A percentile compares a stretch with the other conserved stretches of the same genome.
Conservation (phyloP, 2,113 vertebrate genomes). For the Nibea albiflora region DNA sequence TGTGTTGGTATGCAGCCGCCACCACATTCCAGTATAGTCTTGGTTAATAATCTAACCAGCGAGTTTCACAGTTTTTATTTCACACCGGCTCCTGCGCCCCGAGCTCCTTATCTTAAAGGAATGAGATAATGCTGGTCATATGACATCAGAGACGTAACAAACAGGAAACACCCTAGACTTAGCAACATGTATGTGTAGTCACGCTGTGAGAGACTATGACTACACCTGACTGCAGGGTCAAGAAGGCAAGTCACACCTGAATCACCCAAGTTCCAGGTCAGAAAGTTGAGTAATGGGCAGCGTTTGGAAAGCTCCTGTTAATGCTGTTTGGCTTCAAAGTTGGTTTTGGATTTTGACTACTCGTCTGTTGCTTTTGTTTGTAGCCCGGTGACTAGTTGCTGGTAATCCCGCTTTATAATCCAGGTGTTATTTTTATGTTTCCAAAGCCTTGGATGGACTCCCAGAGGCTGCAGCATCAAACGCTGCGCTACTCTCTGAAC, state of each 20-base stretch:
- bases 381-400: not conserved
- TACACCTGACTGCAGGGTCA: conserved; percentile 60
- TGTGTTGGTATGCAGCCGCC: conserved; percentile 30
- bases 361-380: not conserved
- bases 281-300: conserved; percentile 7
- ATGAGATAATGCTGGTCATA: conserved; percentile 41
- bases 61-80: conserved; percentile 35
- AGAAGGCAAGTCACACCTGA: conserved; percentile 67
- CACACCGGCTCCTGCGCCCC: conserved; percentile 19
- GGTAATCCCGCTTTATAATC: not conserved
- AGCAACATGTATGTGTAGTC: conserved; percentile 46
- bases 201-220: conserved; percentile 61
- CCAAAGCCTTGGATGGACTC: not conserved
- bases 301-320: conserved; percentile 1
- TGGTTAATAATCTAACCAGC: conserved; percentile 74
- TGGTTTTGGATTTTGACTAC: not conserved
- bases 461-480: not conserved
- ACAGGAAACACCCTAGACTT: conserved; percentile 73
- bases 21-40: conserved; percentile 44
- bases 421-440: not conserved
- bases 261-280: conserved; percentile 51
- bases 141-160: conserved; percentile 57
- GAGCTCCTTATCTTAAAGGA: conserved; percentile 49
- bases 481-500: not conserved
- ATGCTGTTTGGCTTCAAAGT: not conserved